Percentiles rank a stretch among this genome's conserved stretches.
phyloP scores from a whole-genome alignment of 2,113 vertebrate species.

The Microcebus griseorufus region DNA sequence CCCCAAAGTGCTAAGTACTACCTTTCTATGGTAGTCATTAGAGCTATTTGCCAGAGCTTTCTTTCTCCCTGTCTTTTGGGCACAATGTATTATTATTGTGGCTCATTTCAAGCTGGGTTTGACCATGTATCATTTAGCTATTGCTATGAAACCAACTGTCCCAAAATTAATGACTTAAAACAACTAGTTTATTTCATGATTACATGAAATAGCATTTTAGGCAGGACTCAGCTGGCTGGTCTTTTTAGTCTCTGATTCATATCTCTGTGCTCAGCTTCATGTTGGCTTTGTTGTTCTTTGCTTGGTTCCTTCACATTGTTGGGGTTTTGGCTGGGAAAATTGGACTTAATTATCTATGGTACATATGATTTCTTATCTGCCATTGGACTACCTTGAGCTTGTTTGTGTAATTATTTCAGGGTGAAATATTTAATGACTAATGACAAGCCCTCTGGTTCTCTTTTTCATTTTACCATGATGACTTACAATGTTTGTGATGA shows the following conservation, averaged over 20 bases:
- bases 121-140: background rate
- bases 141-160: background rate
- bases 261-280: background rate
- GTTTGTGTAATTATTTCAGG: background rate
- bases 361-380: background rate
- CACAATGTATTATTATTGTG: background rate
- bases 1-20: background rate
- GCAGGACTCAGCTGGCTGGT: background rate
- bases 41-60: background rate
- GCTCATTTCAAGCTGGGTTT: background rate
- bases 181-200: background rate
- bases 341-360: background rate
- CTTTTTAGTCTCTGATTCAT: background rate
- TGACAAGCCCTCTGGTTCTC: background rate
- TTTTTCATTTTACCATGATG: background rate
- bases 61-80: background rate
- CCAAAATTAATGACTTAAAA: background rate
- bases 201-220: background rate
- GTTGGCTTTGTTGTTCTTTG: background rate
- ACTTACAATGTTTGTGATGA: background rate
- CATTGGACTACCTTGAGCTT: background rate
- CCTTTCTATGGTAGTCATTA: background rate
- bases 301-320: background rate
- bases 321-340: background rate
- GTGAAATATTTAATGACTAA: background rate